These are phyloP conservation scores for Enoplosus armatus DNA, from an alignment of 2,797 vertebrate species.

Conservation along the genomic window DNA sequence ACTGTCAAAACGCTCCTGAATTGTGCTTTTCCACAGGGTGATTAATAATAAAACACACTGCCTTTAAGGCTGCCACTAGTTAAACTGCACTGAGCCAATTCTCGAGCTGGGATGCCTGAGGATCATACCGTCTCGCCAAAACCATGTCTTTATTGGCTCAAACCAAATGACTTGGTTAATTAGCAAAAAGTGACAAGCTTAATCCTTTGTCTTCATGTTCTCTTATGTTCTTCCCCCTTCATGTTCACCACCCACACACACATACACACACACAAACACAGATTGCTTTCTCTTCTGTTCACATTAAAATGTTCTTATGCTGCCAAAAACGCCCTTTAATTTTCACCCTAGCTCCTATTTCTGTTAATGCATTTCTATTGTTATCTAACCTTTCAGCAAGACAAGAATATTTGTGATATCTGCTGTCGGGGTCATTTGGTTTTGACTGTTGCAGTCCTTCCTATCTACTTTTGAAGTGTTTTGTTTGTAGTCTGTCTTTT, in stretches of 20 bases:
- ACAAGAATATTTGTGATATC: constrained; percentile 10
- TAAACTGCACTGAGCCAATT: constrained; percentile 56
- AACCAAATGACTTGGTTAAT: constrained; percentile 73
- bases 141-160: constrained; percentile 56
- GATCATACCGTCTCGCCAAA: constrained; percentile 64
- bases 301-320: constrained; percentile 26
- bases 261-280: constrained; percentile 28
- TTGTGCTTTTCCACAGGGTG: constrained; percentile 58
- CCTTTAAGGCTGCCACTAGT: constrained; percentile 59
- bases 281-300: constrained; percentile 50
- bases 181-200: constrained; percentile 69
- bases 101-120: constrained; percentile 55
- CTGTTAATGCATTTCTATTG: constrained; percentile 13
- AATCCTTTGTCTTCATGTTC: constrained; percentile 68
- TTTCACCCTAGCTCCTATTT: neutral
- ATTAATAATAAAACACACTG: constrained; percentile 69
- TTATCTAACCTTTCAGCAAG: constrained; percentile 36
- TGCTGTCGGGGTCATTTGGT: constrained; percentile 28
- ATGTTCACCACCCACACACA: constrained; percentile 48
- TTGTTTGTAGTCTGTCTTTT: constrained; percentile 47
- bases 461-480: constrained; percentile 37
- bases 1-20: constrained; percentile 63
- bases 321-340: constrained; percentile 27
- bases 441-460: constrained; percentile 21
- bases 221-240: constrained; percentile 44